These are phyloP conservation scores for Allygus modestus DNA, from an alignment of 2,888 invertebrate genomes.

Conservation along the genomic window DNA sequence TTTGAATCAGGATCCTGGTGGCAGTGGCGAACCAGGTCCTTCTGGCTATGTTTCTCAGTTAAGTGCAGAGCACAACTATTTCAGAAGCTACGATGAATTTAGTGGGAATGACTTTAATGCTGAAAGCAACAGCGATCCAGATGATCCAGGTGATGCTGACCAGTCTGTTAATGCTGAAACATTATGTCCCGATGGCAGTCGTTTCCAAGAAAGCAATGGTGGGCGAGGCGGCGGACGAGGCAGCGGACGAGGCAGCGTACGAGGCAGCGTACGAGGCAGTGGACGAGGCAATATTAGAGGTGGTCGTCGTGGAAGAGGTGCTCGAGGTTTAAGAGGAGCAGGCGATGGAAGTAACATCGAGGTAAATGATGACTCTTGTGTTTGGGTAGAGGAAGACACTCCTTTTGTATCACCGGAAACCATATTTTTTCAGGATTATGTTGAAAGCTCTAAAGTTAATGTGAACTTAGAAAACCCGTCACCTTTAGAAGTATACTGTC, in stretches of 20 bases:
- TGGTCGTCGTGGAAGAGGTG: background rate
- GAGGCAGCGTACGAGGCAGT: background rate
- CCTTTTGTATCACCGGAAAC: background rate
- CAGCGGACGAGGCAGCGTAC: background rate
- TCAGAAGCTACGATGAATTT: background rate
- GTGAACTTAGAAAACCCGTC: background rate
- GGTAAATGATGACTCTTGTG: background rate
- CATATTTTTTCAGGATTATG: background rate
- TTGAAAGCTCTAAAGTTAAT: background rate
- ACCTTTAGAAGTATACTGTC: background rate
- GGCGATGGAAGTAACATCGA: background rate
- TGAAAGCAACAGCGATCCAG: constrained; percentile 3
- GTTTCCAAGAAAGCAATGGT: background rate
- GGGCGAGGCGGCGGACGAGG: background rate
- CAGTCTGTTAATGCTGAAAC: background rate
- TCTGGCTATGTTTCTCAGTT: background rate
- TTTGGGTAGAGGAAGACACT: background rate
- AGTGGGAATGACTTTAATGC: background rate
- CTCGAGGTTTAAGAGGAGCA: background rate
- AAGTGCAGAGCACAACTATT: constrained; percentile 13
- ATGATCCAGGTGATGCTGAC: constrained; percentile 12
- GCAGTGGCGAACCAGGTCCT: background rate
- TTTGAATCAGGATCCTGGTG: background rate
- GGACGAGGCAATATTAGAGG: background rate
- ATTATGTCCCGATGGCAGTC: background rate